Evolutionary conservation across 2,113 vertebrate genomes (phyloP), one percentile per base, ranked within the genome.

Genomic region (Steatornis caripensis): DNA sequence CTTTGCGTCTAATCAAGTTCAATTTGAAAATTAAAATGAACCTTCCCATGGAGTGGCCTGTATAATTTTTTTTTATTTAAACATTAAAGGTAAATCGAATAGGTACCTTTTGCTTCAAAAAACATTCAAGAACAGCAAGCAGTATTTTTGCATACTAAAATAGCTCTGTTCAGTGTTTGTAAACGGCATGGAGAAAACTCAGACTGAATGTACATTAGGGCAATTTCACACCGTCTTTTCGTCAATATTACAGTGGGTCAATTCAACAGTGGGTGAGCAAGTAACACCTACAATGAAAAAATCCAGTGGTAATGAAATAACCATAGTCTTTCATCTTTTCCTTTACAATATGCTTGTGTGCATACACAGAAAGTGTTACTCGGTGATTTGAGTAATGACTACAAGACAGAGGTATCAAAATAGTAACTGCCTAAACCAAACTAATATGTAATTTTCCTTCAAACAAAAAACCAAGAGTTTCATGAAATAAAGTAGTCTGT

Each of bases 181-280:
- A 87, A 90, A 87, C 22, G 6, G 36, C 69, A 89, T 16, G 74
- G 36, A 92, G 34, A 58, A 93, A 89, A 93, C 13, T 69, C 66
- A 49, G 84, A 84, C 82, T 80, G 75, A 93, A 93, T 53, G 60
- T 87, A 45, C 23, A 65, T 45, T 62, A 91, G 53, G 61, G 32
- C 37, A 95, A 94, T 93, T 90, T 89, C 62, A 92, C 46, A 87
- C 20, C 65, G 72, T 78, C 60, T 91, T 89, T 94, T 87, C 74
- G 55, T 69, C 70, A 91, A 65, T 95, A 96, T 95, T 90, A 82
- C 62, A 60, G 57, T 58, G 65, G 86, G 78, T 95, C 61, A 92
- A 48, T 89, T 88, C 96, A 97, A 94, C 79, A 58, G 48, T 81
- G 45, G 70, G 71, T 60, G 65, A 94, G 37, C 51, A 85, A 91